These are phyloP conservation scores for Heteromormyrus szaboi DNA, from an alignment of 2,797 vertebrate species.

Conservation along the genomic window DNA sequence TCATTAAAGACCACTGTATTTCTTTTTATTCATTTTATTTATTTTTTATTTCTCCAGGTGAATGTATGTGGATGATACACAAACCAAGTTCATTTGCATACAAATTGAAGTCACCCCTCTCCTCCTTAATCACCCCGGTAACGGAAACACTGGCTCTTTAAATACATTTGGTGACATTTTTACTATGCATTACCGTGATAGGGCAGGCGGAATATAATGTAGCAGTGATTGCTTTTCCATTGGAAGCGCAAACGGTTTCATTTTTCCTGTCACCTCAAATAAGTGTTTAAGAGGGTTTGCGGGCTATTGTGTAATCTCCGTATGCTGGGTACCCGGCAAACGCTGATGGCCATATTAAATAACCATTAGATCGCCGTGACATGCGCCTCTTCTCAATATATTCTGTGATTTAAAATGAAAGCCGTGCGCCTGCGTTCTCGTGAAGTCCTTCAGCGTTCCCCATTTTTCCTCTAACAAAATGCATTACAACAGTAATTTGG, in stretches of 20 bases:
- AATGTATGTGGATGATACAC: conserved; percentile 97
- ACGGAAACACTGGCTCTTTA: conserved; percentile 99
- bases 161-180: conserved; percentile 99
- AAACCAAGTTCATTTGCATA: conserved; percentile 98
- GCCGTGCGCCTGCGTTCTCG: conserved; percentile 83
- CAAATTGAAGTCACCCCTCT: conserved; percentile 94
- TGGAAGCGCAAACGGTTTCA: conserved; percentile 99
- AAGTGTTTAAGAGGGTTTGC: conserved; percentile 99
- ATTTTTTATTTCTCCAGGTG: conserved; percentile 78
- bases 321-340: conserved; percentile 97
- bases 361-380: conserved; percentile 98
- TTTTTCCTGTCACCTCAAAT: conserved; percentile 99
- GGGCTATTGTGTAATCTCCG: conserved; percentile 96
- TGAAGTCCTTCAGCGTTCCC: conserved; percentile 63
- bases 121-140: conserved; percentile 95
- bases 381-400: conserved; percentile 95
- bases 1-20: conserved; percentile 99
- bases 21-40: conserved; percentile 33
- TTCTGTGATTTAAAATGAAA: conserved; percentile 98
- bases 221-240: conserved; percentile 99
- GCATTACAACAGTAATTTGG: conserved; percentile 99
- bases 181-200: conserved; percentile 99
- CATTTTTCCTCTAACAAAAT: conserved; percentile 94
- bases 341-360: conserved; percentile 99
- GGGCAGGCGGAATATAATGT: conserved; percentile 99